Percentiles rank a stretch among this genome's conserved stretches.
Evolutionary conservation across 2,797 vertebrate genomes (phyloP).

Genomic region (Melopsittacus undulatus): DNA sequence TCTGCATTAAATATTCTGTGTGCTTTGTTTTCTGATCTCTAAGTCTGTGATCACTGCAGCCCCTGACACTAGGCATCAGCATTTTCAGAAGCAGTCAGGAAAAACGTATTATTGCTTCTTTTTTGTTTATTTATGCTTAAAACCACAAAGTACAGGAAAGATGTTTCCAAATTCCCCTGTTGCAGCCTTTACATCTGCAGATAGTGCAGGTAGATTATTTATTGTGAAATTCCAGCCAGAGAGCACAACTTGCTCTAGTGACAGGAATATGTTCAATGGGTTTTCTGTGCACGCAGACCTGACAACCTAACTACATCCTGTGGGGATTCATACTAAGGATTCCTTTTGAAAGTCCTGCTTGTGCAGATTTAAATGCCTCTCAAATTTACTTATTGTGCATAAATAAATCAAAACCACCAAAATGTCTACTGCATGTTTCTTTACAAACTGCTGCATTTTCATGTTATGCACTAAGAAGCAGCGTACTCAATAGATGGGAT

Average conservation of each 20-base stretch:
- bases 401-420: not conserved
- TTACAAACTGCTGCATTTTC: not conserved
- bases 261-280: not conserved
- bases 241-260: not conserved
- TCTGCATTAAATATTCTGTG: not conserved
- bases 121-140: not conserved
- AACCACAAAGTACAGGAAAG: not conserved
- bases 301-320: not conserved
- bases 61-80: not conserved
- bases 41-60: not conserved
- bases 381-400: not conserved
- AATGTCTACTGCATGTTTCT: not conserved
- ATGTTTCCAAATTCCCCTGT: not conserved
- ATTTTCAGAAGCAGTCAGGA: not conserved
- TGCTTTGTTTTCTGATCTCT: not conserved
- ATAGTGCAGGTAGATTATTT: not conserved
- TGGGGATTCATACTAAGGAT: not conserved
- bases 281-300: not conserved
- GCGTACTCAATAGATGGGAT: not conserved
- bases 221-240: not conserved
- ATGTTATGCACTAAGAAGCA: not conserved
- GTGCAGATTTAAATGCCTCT: not conserved
- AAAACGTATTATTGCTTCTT: not conserved
- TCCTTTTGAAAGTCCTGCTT: not conserved
- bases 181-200: not conserved